Conservation (phyloP, 1,140 invertebrate species). For the Himalopsyche phryganea region DNA sequence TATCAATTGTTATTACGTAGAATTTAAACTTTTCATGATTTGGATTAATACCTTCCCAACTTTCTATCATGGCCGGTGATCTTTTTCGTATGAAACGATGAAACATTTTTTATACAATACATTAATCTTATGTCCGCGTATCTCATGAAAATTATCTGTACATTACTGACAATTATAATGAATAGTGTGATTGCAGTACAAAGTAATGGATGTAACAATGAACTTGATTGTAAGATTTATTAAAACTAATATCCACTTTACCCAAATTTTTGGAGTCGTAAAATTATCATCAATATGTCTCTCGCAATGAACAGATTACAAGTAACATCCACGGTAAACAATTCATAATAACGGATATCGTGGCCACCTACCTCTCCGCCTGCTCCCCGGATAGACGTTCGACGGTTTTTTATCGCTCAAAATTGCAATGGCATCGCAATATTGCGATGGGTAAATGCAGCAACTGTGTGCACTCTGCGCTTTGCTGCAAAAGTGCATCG, state of each 20-base stretch:
- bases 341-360: neutral
- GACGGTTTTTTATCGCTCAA: conserved; percentile 27
- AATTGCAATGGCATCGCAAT: conserved; percentile 30
- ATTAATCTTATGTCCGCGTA: too few relatives aligned
- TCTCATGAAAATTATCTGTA: too few relatives aligned
- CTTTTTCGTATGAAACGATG: too few relatives aligned
- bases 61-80: too few relatives aligned
- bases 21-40: too few relatives aligned
- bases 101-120: too few relatives aligned
- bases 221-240: too few relatives aligned
- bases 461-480: neutral
- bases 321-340: neutral
- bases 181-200: too few relatives aligned
- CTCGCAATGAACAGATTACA: conserved; percentile 5
- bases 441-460: conserved; percentile 4
- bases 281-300: conserved; percentile 15
- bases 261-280: conserved; percentile 13
- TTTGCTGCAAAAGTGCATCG: neutral
- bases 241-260: neutral
- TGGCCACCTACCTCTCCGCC: conserved; percentile 3
- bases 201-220: too few relatives aligned
- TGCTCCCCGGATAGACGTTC: conserved; percentile 4
- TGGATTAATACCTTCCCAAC: too few relatives aligned
- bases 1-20: too few relatives aligned
- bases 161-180: too few relatives aligned